Evolutionary conservation across 2,797 vertebrate genomes (phyloP).

Genomic region (Podarcis lilfordi): DNA sequence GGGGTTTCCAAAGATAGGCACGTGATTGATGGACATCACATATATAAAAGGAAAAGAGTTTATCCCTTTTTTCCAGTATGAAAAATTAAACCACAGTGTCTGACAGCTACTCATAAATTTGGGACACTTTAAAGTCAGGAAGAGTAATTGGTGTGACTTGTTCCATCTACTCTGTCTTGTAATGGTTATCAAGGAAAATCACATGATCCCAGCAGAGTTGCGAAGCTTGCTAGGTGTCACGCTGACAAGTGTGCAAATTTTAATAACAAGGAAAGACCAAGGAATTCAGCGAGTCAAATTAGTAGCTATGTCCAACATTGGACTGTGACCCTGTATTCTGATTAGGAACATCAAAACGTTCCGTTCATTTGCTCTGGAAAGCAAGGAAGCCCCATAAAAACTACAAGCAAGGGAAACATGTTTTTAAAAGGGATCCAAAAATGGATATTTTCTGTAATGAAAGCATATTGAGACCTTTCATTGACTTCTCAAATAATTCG

Average conservation of each 20-base stretch:
- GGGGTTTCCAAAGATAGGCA: constrained; percentile 1
- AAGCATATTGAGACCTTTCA: background rate
- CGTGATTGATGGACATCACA: background rate
- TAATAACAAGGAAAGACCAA: constrained; percentile 4
- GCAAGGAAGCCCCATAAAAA: constrained; percentile 26
- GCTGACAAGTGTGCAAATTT: background rate
- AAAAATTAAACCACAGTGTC: background rate
- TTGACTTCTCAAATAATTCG: background rate
- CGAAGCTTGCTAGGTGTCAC: background rate
- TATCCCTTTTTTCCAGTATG: background rate
- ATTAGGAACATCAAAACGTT: constrained; percentile 42
- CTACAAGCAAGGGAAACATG: constrained; percentile 33
- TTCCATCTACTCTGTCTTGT: constrained; percentile 1
- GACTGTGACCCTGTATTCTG: background rate
- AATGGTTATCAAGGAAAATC: constrained; percentile 36
- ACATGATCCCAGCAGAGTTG: background rate
- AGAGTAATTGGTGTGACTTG: constrained; percentile 8
- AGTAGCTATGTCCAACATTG: background rate
- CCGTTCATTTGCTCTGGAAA: constrained; percentile 24
- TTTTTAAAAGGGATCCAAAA: background rate
- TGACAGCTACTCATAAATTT: background rate
- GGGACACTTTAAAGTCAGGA: constrained; percentile 4
- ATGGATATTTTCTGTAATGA: background rate
- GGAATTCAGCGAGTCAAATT: background rate
- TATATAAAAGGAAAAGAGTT: constrained; percentile 20